phyloP scores from a whole-genome alignment of 2,113 vertebrate genomes.

The Hystrix cristata region DNA sequence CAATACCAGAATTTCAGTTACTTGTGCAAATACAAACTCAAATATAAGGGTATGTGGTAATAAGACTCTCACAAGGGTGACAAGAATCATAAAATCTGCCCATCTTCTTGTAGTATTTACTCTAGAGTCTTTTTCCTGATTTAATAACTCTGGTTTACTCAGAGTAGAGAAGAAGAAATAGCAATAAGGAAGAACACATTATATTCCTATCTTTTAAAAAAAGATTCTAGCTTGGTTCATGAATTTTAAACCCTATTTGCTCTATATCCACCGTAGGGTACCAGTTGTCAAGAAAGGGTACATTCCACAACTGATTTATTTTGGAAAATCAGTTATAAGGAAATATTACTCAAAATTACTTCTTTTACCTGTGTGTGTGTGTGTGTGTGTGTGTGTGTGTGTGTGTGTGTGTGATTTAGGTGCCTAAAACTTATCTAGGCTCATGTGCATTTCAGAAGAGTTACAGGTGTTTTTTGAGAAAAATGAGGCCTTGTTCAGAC shows the following conservation, averaged over 20 bases:
- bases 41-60: neutral
- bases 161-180: neutral
- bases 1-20: neutral
- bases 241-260: neutral
- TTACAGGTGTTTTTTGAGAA: neutral
- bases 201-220: neutral
- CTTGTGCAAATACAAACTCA: slow-evolving; percentile 5
- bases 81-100: neutral
- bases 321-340: neutral
- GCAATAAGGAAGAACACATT: neutral
- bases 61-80: neutral
- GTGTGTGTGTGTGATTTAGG: neutral
- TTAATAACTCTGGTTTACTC: neutral
- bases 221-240: neutral
- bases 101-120: neutral
- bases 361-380: neutral
- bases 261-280: neutral
- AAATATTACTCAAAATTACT: slow-evolving; percentile 15
- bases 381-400: neutral
- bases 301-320: neutral
- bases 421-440: neutral
- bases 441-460: neutral
- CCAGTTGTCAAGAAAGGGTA: neutral
- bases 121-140: neutral
- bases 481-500: neutral